A percentile compares a stretch with the other conserved stretches of the same genome.
These are phyloP conservation scores for Bradypodion pumilum DNA, from an alignment of 2,797 vertebrate genomes.

Conservation along the genomic window DNA sequence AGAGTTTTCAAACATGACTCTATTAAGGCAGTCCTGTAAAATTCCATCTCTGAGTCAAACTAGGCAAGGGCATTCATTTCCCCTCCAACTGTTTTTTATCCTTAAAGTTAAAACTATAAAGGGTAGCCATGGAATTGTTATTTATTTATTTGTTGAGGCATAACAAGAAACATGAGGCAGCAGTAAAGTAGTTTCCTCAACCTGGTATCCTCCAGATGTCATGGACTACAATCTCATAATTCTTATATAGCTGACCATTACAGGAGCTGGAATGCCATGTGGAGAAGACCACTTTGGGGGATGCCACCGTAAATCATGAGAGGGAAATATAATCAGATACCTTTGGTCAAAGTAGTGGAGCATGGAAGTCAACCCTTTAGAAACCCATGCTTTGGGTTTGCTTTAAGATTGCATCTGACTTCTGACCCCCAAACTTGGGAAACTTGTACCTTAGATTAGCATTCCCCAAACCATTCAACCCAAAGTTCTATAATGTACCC, in stretches of 20 bases:
- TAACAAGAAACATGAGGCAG: background rate
- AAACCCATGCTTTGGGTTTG: background rate
- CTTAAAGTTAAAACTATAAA: background rate
- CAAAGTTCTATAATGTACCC: too few species aligned
- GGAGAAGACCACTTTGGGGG: background rate
- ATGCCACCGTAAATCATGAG: background rate
- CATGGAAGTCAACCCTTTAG: background rate
- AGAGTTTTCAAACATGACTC: background rate
- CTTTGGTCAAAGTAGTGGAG: background rate
- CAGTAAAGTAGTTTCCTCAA: background rate
- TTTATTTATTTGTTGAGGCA: background rate
- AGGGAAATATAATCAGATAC: background rate
- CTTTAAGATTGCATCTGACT: background rate
- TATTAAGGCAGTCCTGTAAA: conserved; percentile 24
- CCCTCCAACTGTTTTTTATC: background rate
- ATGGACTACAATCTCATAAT: background rate
- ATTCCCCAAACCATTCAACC: too few species aligned
- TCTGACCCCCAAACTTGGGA: background rate
- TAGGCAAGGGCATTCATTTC: background rate
- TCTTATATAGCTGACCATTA: background rate
- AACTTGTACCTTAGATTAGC: too few species aligned
- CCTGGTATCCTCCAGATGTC: background rate
- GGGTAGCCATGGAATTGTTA: background rate
- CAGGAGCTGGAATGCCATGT: background rate
- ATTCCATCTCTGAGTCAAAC: background rate